Conservation (phyloP, 2,113 vertebrate genomes). For the Castor canadensis region DNA sequence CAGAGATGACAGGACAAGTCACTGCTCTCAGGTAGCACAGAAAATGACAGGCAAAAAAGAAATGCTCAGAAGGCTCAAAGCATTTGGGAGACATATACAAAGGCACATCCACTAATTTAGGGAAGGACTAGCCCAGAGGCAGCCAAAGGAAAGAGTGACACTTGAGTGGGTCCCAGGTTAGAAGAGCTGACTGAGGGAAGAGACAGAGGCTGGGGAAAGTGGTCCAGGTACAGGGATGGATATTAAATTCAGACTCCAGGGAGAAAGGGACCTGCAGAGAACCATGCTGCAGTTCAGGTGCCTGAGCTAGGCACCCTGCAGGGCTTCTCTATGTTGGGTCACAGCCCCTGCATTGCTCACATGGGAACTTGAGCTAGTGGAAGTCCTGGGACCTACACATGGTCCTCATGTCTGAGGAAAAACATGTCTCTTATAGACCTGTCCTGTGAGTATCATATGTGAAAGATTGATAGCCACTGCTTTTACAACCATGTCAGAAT, state of each 20-base stretch:
- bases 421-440: background rate
- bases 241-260: background rate
- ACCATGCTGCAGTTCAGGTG: rapidly evolving
- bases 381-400: rapidly evolving
- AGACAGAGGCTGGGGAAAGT: rapidly evolving
- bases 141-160: background rate
- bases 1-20: background rate
- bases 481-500: background rate
- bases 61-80: background rate
- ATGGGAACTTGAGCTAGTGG: rapidly evolving
- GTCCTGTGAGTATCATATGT: background rate
- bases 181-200: background rate
- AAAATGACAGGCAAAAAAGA: background rate
- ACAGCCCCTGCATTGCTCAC: rapidly evolving
- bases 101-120: background rate
- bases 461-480: rapidly evolving
- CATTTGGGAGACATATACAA: background rate
- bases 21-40: background rate
- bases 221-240: no score
- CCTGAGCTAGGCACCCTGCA: no score
- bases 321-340: no score
- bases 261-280: background rate
- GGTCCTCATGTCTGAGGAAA: rapidly evolving
- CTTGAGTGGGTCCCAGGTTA: rapidly evolving
- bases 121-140: background rate